Percentiles rank a stretch among this genome's conserved stretches.
Conservation (phyloP, 1,140 invertebrate genomes). For the Temnothorax longispinosus region DNA sequence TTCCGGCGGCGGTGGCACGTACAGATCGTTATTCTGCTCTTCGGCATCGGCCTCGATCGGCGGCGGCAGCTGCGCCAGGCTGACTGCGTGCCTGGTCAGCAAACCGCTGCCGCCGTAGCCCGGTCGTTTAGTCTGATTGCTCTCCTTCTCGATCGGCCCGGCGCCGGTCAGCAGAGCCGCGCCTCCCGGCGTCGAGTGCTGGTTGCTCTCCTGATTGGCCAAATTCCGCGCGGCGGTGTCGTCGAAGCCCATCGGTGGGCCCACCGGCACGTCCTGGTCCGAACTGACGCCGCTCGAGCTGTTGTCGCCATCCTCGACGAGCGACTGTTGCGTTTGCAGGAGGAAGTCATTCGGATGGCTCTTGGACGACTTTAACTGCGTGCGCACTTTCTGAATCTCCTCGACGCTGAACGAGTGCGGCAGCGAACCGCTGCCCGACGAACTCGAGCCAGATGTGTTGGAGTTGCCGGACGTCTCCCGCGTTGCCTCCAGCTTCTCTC, state of each 20-base stretch:
- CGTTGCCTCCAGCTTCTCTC: slow-evolving; percentile 83
- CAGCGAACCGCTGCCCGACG: slow-evolving; percentile 90
- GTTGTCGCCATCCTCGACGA: slow-evolving; percentile 93
- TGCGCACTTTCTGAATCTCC: slow-evolving; percentile 94
- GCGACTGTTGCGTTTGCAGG: slow-evolving; percentile 85
- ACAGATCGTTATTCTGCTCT: slow-evolving; percentile 88
- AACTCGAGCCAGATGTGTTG: slow-evolving; percentile 85
- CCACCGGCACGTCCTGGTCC: slow-evolving; percentile 90
- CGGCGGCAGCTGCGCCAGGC: slow-evolving; percentile 92
- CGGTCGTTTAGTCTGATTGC: slow-evolving; percentile 75
- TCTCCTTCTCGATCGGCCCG: slow-evolving; percentile 77
- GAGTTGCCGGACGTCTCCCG: slow-evolving; percentile 84
- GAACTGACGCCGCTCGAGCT: slow-evolving; percentile 94
- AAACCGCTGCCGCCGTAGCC: slow-evolving; percentile 84
- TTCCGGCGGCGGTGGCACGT: slow-evolving; percentile 92
- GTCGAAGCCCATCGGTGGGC: slow-evolving; percentile 83
- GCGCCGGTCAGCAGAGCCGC: slow-evolving; percentile 82
- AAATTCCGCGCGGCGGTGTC: slow-evolving; percentile 80
- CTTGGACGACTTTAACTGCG: slow-evolving; percentile 93
- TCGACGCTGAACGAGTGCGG: slow-evolving; percentile 94
- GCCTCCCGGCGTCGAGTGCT: slow-evolving; percentile 67
- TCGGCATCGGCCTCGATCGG: slow-evolving; percentile 92
- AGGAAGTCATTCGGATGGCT: slow-evolving; percentile 93
- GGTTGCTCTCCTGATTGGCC: slow-evolving; percentile 79
- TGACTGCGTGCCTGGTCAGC: slow-evolving; percentile 90